Evolutionary conservation across 2,888 invertebrate species (phyloP), one percentile per base, ranked within the genome.

Genomic region (Cheilosia vulpina): DNA sequence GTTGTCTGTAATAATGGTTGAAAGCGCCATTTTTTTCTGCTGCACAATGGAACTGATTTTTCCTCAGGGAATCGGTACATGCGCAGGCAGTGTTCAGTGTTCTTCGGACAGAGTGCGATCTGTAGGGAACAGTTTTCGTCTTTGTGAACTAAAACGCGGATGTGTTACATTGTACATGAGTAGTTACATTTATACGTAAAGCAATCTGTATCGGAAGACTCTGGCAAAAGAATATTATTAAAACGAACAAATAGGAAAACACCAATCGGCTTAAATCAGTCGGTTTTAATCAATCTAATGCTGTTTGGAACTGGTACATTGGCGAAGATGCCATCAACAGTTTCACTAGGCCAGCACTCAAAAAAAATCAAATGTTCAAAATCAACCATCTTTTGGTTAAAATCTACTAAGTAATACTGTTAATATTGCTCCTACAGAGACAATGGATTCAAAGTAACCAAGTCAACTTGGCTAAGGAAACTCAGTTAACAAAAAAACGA

Each of bases 1-100:
- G 71, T 60, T 50, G 38, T 13, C 21, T 50, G 38, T 71, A 50
- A 58, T 58, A 58, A 71, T 57, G 34, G 47, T 38, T 52, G 24
- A 63, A 38, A 34, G 63, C 27, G 52, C 24, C 15, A 38, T 9
- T 62, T 58, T 58, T 66, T 66, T 41, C 15, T 58, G 17, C 31
- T 60, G 24, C 60, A 53, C 65, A 53, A 47, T 60, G 58, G 41
- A 76, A 82, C 55, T 47, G 76, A 82, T 82, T 76, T 76, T 43
- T 53, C 81, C 81, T 65, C 50, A 45, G 69, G 81, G 81, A 76
- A 65, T 69, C 69, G 63, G n/a, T 50, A 31, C 45, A 21, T 24
- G 15, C 68, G 15, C 68, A 58, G 34, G 34, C 57, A 60, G 31
- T 76, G 50, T 52, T 41, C 41, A 31, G 31, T 31, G 43, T 60